Base-by-base conservation (phyloP, 2,888 invertebrate genomes). In the Branchellion lobata region DNA sequence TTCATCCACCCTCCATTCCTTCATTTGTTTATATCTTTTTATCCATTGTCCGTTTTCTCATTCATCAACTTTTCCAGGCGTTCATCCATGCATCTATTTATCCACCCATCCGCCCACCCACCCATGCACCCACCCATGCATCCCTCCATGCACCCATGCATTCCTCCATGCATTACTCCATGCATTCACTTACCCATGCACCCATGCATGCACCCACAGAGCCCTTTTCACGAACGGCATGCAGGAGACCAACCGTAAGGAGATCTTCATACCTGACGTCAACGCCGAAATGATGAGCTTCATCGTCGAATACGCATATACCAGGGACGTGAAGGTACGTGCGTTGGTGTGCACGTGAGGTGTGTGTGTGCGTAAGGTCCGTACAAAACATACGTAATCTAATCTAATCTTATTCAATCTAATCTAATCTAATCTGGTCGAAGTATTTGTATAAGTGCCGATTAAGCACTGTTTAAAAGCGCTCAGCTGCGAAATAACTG, bases 281-380 rank as follows among this genome's bases (percentile, higher is more conserved):
- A 91, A 91, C 78, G 91, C 92, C 3, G 91, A 92, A 83, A 92
- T 93, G 85, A 91, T 96, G 90, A 90, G 92, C 81, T 34, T 71
- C 78, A 81, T 81, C 27, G 91, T 96, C 82, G 92, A 93, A 83
- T 95, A 93, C 87, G 93, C 94, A 0, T 96, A 96, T 87, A 89
- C 94, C 65, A 90, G 94, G 78, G 91, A 92, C 82, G 68, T 65
- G 14, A 77, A 77, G 36, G 77, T 77, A 11, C 24, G 27, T 47
- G 47, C 2, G 5, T 34, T 18, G 3, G 40, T 11, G 90, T 14
- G 8, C 11, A 47, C 47, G 47, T 47, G 18, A 47, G 47, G 18
- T 47, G 18, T 18, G 18, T 47, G 18, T 18, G 11, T n/a, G n/a
- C n/a, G n/a, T n/a, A n/a, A n/a, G n/a, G n/a, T n/a, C n/a, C n/a